Evolutionary conservation across 1,140 invertebrate genomes (phyloP), one percentile per base, ranked within the genome.

Genomic region (Drosophila funebris): DNA sequence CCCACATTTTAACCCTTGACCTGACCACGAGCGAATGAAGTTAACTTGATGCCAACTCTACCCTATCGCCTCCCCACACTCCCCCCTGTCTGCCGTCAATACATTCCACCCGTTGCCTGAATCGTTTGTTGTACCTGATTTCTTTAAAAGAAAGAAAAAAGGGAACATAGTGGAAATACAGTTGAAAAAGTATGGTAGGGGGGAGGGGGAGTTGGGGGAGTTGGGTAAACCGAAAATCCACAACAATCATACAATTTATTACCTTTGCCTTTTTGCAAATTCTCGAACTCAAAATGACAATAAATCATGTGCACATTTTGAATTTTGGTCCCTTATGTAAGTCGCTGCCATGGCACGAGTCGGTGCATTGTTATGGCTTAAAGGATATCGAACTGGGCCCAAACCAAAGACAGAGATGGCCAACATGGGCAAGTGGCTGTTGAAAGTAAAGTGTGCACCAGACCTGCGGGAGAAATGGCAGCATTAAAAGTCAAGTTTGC

Each of bases 1-100:
- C 84, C 89, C 78, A 90, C 89, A 90, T 90, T 87, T 90, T 90
- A 85, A 90, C 89, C 89, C 84, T 89, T 90, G 79, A 90, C 81
- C 89, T 72, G 71, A 70, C 83, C 78, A 87, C 78, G 87, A 90
- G 87, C 78, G 87, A 87, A 79, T 80, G 78, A 90, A 90, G 81
- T 81, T 73, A 74, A 77, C 56, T 72, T 57, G 53, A 67, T 72
- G 56, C 70, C 44, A 48, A 33, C 54, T 60, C 37, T 57, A 37
- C 31, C 44, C 27, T 36, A 13, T 4, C 33, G 3, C 4, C 33
- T 13, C 22, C 44, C 16, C 16, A 16, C 52, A 4, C 24, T 4
- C 6, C n/a, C n/a, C 8, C 24, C 7, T 61, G 27, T 41, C 33
- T 48, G 3, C n/a, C 11, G 14, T 2, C 11, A 22, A 5, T 13